These are phyloP conservation scores for Nomada fabriciana DNA, from an alignment of 2,888 invertebrate genomes.

Conservation along the genomic window DNA sequence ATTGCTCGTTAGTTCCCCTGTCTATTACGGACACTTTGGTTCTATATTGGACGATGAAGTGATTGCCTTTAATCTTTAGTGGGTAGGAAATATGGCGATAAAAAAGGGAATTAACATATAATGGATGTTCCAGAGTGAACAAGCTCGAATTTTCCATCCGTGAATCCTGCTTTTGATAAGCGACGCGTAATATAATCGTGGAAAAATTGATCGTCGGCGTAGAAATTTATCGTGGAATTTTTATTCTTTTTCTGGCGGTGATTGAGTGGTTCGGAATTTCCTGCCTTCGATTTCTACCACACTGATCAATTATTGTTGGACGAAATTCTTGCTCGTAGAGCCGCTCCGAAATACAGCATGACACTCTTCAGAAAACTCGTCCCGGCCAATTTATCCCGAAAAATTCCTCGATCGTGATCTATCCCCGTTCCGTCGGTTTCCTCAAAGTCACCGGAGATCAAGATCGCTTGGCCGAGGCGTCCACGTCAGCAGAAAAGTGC, in stretches of 20 bases:
- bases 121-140: background rate
- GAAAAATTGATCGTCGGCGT: background rate
- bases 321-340: background rate
- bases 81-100: background rate
- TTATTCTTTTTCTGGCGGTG: too few species aligned
- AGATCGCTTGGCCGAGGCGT: background rate
- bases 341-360: too few species aligned
- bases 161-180: background rate
- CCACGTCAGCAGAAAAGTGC: background rate
- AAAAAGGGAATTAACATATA: slow-evolving; percentile 3
- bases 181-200: background rate
- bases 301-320: too few species aligned
- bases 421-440: slow-evolving; percentile 10
- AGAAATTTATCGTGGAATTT: too few species aligned
- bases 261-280: too few species aligned
- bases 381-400: background rate
- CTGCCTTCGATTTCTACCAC: too few species aligned
- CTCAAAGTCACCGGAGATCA: background rate
- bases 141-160: slow-evolving; percentile 12
- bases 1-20: slow-evolving; percentile 33
- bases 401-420: slow-evolving; percentile 3
- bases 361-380: background rate
- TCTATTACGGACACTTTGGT: background rate
- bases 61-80: background rate
- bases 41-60: background rate